Conservation (phyloP, 2,888 invertebrate genomes). For the Parascotia fuliginaria region DNA sequence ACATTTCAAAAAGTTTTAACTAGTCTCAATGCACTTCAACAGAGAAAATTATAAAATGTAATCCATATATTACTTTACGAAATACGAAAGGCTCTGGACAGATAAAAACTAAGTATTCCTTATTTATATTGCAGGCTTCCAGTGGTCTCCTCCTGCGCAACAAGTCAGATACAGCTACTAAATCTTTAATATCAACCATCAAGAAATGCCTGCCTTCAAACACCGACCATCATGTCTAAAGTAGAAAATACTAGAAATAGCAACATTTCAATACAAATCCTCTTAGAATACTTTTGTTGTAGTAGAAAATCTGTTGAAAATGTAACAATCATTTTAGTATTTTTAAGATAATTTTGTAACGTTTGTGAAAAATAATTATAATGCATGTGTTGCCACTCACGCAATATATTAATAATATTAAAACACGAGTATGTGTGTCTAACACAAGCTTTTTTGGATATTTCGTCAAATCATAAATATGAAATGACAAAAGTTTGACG, state of each 20-base stretch:
- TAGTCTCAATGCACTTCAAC: no score
- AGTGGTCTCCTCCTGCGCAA: conserved; percentile 56
- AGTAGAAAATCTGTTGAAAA: no score
- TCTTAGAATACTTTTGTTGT: conserved; percentile 18
- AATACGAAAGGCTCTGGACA: conserved; percentile 5
- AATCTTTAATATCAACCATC: conserved; percentile 25
- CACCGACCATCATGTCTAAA: conserved; percentile 18
- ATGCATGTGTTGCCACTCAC: no score
- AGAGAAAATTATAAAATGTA: no score
- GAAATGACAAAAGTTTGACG: no score
- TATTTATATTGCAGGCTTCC: conserved; percentile 57
- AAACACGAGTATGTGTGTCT: no score
- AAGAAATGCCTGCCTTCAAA: conserved; percentile 36
- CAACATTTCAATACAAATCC: conserved; percentile 18
- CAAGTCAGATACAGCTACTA: conserved; percentile 52
- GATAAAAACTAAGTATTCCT: conserved; percentile 9
- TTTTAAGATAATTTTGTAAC: no score
- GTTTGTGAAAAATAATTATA: no score
- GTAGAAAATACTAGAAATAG: conserved; percentile 20
- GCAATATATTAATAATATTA: no score
- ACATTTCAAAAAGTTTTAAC: no score
- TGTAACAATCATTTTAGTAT: conserved; percentile 19
- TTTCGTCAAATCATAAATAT: no score
- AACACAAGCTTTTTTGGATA: no score
- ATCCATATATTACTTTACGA: background rate